phyloP scores from a whole-genome alignment of 2,113 vertebrate genomes.

The Heterochromis multidens region DNA sequence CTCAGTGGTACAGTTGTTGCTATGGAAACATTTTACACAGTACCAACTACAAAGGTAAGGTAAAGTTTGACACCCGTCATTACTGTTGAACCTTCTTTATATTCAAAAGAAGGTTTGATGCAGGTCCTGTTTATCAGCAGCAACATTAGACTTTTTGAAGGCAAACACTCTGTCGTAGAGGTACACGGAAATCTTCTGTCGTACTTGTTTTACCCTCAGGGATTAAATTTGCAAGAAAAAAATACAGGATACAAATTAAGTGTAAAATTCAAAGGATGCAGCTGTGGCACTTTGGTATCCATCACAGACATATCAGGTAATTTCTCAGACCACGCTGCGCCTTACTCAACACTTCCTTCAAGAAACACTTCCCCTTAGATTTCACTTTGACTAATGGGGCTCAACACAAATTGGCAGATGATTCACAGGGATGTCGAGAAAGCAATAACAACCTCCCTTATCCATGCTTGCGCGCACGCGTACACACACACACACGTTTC shows the following conservation, averaged over 20 bases:
- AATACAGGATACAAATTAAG: not conserved
- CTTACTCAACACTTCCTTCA: not conserved
- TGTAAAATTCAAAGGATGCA: not conserved
- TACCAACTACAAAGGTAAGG: not conserved
- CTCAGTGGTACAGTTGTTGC: not conserved
- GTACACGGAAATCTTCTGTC: not conserved
- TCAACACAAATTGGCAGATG: slow-evolving; percentile 36
- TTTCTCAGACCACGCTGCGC: not conserved
- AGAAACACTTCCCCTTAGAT: slow-evolving; percentile 17
- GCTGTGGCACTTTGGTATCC: not conserved
- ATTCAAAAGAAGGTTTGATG: not conserved
- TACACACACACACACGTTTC: not conserved
- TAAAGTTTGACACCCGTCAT: not conserved
- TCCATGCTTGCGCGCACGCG: not conserved
- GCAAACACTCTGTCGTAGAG: not conserved
- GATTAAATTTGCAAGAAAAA: not conserved
- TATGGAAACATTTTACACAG: not conserved
- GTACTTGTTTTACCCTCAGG: not conserved
- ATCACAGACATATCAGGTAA: not conserved
- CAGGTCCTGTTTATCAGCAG: not conserved
- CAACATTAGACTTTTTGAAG: not conserved
- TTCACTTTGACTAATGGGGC: slow-evolving; percentile 36
- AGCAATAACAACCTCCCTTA: slow-evolving; percentile 5
- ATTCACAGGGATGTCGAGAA: slow-evolving; percentile 41
- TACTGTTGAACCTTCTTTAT: not conserved